Evolutionary conservation across 2,797 vertebrate genomes (phyloP), one percentile per base, ranked within the genome.

Genomic region (Channa striata): DNA sequence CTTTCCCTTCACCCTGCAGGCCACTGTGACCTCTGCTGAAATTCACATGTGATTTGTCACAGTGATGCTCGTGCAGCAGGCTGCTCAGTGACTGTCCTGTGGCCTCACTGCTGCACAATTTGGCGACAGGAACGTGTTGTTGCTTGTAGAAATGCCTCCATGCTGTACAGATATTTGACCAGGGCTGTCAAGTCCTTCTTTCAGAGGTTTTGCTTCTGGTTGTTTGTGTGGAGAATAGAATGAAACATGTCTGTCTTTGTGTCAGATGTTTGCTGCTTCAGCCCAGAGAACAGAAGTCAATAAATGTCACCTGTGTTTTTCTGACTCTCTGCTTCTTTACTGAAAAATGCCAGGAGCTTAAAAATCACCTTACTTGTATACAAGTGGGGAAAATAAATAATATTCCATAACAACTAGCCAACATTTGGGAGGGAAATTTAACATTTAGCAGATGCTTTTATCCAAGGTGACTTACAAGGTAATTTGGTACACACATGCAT

Each of bases 301-400:
- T 86, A 83, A 86, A 86, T 53, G 59, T 72, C 33, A 50, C 51
- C 19, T 52, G 37, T 49, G 50, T 80, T 63, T 81, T 80, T 82
- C 59, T 82, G 52, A 66, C 47, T 53, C 34, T 10, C 23, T 9
- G 7, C 17, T 21, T 52, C 23, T 56, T 65, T 37, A 43, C 40
- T 42, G 39, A 42, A 42, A 43, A 0, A 7, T 51, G 52, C n/a
- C n/a, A n/a, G n/a, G n/a, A n/a, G n/a, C n/a, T n/a, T n/a, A n/a
- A n/a, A n/a, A n/a, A n/a, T n/a, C n/a, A n/a, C n/a, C n/a, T 47
- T 52, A 8, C n/a, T 20, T 9, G 25, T 36, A 25, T 11, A 47
- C 30, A 12, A 5, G 1, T n/a, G 34, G 17, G 6, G 7, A 11
- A 19, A 20, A 10, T n/a, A n/a, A n/a, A n/a, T n/a, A n/a, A n/a